Percentiles rank a stretch among this genome's conserved stretches.
Conservation (phyloP, 2,888 invertebrate species). For the Aspidiotus destructor region DNA sequence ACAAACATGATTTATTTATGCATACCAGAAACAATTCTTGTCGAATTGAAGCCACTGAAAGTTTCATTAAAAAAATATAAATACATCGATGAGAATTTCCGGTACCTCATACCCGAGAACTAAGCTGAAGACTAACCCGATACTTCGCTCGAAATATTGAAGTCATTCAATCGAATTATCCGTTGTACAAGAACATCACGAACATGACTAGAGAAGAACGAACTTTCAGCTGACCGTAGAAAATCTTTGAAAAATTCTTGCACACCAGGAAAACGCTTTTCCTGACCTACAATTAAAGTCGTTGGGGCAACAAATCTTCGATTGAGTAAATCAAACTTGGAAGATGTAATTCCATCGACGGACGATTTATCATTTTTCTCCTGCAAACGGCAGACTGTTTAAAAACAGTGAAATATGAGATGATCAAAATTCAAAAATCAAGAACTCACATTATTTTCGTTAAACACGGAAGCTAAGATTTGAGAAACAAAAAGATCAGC, state of each 20-base stretch:
- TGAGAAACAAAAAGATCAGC: slow-evolving; percentile 29
- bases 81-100: too few species aligned
- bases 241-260: slow-evolving; percentile 31
- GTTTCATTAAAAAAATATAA: too few species aligned
- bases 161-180: slow-evolving; percentile 14
- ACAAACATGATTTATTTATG: slow-evolving; percentile 24
- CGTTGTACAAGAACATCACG: slow-evolving; percentile 21
- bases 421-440: background rate
- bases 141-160: slow-evolving; percentile 21
- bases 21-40: slow-evolving; percentile 20
- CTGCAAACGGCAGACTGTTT: background rate
- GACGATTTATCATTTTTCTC: slow-evolving; percentile 14
- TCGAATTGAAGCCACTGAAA: slow-evolving; percentile 20
- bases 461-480: slow-evolving; percentile 27
- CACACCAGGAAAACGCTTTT: slow-evolving; percentile 27
- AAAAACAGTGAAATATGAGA: background rate
- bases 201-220: slow-evolving; percentile 21
- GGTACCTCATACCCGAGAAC: too few species aligned
- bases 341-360: slow-evolving; percentile 6
- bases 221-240: slow-evolving; percentile 19
- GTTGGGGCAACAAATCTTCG: slow-evolving; percentile 23
- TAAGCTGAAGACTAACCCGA: slow-evolving; percentile 10
- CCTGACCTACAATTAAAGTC: slow-evolving; percentile 19
- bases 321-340: slow-evolving; percentile 21
- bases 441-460: slow-evolving; percentile 17